These are phyloP conservation scores for Dromiciops gliroides DNA, from an alignment of 2,113 vertebrate species.

Conservation along the genomic window DNA sequence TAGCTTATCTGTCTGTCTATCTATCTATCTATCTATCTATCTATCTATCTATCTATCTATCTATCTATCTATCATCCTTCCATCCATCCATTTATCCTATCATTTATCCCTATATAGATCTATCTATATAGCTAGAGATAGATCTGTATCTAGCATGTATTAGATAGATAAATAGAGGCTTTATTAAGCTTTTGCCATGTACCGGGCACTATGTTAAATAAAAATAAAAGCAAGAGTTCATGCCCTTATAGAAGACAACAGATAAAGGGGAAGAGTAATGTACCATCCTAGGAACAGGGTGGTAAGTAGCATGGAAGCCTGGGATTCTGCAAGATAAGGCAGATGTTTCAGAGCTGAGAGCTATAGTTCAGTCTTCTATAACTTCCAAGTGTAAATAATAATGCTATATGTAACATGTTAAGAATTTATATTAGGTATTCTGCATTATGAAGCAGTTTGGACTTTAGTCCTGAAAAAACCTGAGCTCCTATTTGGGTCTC, in stretches of 20 bases:
- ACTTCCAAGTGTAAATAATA: neutral
- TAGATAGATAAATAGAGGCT: neutral
- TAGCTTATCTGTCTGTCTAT: neutral
- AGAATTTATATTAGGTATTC: neutral
- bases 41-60: neutral
- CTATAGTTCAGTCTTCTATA: neutral
- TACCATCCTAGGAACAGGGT: neutral
- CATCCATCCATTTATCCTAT: neutral
- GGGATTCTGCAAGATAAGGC: neutral
- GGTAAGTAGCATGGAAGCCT: neutral
- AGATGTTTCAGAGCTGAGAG: neutral
- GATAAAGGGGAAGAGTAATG: neutral
- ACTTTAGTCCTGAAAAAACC: neutral
- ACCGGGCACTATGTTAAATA: neutral
- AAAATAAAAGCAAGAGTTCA: neutral
- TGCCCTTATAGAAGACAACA: neutral
- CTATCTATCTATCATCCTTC: no score
- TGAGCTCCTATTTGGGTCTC: neutral
- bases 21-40: no score
- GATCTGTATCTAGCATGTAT: neutral
- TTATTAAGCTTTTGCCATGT: neutral
- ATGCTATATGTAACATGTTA: neutral
- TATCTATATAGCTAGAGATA: neutral
- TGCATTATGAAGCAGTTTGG: neutral
- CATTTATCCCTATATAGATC: neutral